Evolutionary conservation across 2,888 invertebrate species (phyloP), one percentile per base, ranked within the genome.

Genomic region (Carcina quercana): DNA sequence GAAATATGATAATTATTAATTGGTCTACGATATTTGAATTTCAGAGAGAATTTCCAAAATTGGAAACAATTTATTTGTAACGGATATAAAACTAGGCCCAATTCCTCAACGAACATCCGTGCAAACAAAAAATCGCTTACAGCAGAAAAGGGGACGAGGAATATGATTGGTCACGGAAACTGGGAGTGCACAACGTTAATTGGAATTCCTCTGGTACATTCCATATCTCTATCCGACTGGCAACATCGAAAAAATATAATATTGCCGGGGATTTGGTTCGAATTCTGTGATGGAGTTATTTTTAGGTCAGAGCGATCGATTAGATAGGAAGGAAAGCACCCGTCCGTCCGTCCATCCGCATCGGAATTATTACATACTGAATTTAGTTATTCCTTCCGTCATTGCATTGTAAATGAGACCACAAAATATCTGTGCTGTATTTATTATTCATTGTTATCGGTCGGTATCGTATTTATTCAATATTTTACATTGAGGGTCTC

Each of bases 131-230:
- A n/a, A n/a, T n/a, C 6, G 19, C n/a, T 19, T 8, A 20, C 20
- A 20, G n/a, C n/a, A 2, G n/a, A 20, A 20, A 22, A 30, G 21
- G 27, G 27, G 36, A 15, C 28, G 34, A 35, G 29, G 35, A 38
- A 41, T 38, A 34, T 41, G 30, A 38, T 38, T 26, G 30, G 27
- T 3, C 12, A 29, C 13, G 24, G 15, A 27, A 20, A 10, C 24
- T 8, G 26, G 26, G 15, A 32, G 33, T 19, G 26, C 33, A 34
- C 37, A 14, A 25, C 27, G 28, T 38, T 38, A 41, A 43, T 43
- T 43, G 43, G 35, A 39, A 44, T 41, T 41, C 39, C 38, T 37
- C 32, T 30, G 13, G 25, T 25, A 35, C 20, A 37, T 39, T 34
- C 32, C 33, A 39, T 39, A 34, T 32, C 28, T 31, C 29, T 10